Base-by-base conservation (phyloP, 2,113 vertebrate genomes). In the Climacteris rufus region DNA sequence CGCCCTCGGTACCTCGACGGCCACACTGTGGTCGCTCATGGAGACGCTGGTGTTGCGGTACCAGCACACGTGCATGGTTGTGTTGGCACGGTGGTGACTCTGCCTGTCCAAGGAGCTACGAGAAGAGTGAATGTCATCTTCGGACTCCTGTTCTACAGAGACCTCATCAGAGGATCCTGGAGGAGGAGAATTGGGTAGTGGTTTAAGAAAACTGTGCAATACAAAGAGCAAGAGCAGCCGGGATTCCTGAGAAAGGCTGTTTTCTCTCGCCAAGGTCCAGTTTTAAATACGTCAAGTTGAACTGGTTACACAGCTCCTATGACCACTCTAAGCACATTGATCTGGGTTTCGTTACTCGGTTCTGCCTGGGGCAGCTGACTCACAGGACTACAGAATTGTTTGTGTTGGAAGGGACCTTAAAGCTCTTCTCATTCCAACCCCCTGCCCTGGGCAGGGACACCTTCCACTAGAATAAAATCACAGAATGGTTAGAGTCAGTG, bases 11-110 rank as follows among this genome's bases (percentile, higher is more conserved):
- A 99, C 99, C 99, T 99, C 98, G 18, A 99, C 98, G 24, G 99
- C 99, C 63, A 98, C 98, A 79, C 98, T 99, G 98, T 98, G 99
- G 97, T 99, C 99, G 10, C 98, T 97, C 98, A 99, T 99, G 97
- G 99, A 99, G 97, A 99, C 98, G 19, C 99, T 99, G 68, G 99
- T 99, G 98, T 98, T 99, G 93, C 99, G 98, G 97, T 99, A 98
- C 99, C 99, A 99, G 98, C 99, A 99, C 97, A 99, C 99, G 63
- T 99, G 99, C 98, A 99, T 97, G 50, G 98, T 99, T 75, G 98
- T 99, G 98, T 99, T 99, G 98, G 98, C 98, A 85, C 98, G 98
- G 96, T 98, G 99, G 90, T 98, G 99, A 68, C 98, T 98, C 96
- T 98, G 99, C 94, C 98, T 99, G 91, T 99, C 99, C 98, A 98